Percentiles rank a stretch among this genome's conserved stretches.
Evolutionary conservation across 2,888 invertebrate genomes (phyloP).

Genomic region (Emmelina monodactyla): DNA sequence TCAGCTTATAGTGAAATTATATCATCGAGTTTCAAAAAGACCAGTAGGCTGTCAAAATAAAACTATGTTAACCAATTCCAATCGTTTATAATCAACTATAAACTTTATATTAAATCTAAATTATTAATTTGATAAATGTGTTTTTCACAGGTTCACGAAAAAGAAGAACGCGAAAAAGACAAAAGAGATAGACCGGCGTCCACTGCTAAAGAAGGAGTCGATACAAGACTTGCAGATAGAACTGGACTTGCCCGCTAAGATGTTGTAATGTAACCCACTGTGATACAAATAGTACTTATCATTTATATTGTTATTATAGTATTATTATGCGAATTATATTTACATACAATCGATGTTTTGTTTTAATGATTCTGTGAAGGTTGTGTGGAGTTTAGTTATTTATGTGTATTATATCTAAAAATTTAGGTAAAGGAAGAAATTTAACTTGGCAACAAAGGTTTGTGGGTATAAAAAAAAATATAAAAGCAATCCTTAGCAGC

Average conservation of each 20-base stretch:
- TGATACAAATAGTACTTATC: constrained; percentile 35
- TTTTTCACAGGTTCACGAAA: constrained; percentile 52
- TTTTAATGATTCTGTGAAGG: too few relatives aligned
- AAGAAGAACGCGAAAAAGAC: constrained; percentile 68
- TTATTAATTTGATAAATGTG: background rate
- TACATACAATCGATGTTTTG: too few relatives aligned
- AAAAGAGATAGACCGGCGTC: constrained; percentile 66
- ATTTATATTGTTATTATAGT: constrained; percentile 26
- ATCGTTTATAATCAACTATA: too few relatives aligned
- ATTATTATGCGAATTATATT: constrained; percentile 38
- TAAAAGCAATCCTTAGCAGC: too few relatives aligned
- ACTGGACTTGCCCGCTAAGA: constrained; percentile 52
- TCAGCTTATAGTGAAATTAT: background rate
- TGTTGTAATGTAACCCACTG: constrained; percentile 59
- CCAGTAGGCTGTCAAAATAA: too few relatives aligned
- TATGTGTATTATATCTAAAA: too few relatives aligned
- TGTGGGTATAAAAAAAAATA: too few relatives aligned
- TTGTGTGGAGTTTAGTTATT: too few relatives aligned
- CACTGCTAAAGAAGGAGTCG: constrained; percentile 61
- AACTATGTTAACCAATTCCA: too few relatives aligned
- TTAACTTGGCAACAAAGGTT: too few relatives aligned
- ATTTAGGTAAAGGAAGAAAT: too few relatives aligned
- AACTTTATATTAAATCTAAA: too few relatives aligned
- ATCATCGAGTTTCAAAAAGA: background rate
- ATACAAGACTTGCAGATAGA: constrained; percentile 56